These are phyloP conservation scores for Ischnura elegans DNA, from an alignment of 2,888 invertebrate genomes.

Conservation along the genomic window DNA sequence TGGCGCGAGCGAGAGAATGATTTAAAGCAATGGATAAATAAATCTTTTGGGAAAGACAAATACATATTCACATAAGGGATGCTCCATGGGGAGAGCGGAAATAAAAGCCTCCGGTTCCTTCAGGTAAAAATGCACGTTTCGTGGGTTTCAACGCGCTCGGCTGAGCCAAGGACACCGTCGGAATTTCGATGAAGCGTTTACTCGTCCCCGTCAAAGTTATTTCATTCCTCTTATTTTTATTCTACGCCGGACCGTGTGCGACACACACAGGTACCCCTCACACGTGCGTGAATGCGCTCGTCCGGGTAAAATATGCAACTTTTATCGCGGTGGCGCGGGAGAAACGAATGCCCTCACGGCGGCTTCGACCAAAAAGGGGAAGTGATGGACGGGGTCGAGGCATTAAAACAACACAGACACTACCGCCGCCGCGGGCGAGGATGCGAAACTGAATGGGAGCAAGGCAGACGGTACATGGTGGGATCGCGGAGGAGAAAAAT, in stretches of 20 bases:
- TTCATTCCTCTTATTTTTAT: too few relatives aligned
- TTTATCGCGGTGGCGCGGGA: background rate
- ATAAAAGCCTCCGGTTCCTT: background rate
- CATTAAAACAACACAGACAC: background rate
- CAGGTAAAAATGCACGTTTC: background rate
- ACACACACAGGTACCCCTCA: background rate
- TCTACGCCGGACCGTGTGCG: background rate
- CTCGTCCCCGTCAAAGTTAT: background rate
- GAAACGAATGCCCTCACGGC: background rate
- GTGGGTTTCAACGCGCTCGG: background rate
- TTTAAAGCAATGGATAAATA: background rate
- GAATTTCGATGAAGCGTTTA: background rate
- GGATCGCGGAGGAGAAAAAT: background rate
- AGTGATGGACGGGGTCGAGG: background rate
- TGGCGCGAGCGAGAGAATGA: background rate
- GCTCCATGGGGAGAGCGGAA: too few relatives aligned
- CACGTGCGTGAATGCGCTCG: background rate
- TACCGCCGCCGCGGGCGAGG: background rate
- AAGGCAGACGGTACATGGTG: background rate
- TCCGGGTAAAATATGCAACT: conserved; percentile 8
- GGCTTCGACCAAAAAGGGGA: background rate
- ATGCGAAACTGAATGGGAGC: background rate
- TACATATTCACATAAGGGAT: background rate
- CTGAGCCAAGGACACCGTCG: background rate
- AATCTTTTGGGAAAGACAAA: background rate